Base-by-base conservation (phyloP, 2,888 invertebrate genomes). In the Bruchidius siliquastri region DNA sequence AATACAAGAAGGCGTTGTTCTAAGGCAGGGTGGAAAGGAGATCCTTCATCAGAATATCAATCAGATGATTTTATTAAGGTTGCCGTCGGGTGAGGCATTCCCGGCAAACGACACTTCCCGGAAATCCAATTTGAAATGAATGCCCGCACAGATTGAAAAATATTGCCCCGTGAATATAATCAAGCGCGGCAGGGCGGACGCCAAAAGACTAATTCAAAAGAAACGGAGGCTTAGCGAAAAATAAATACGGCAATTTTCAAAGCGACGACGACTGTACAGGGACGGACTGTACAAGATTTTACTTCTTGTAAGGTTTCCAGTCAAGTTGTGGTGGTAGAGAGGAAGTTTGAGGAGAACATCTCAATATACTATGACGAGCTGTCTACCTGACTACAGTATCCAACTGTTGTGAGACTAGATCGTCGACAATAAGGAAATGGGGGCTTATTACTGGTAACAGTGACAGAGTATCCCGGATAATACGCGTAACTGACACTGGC, bases 211-310 rank as follows among this genome's bases (percentile, higher is more conserved):
- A 82, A 83, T 83, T 81, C 79, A 80, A 80, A 82, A 82, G 76
- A 78, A 79, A 81, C 79, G 77, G 78, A 77, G 78, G 81, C 82
- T 80, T 76, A 80, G 81, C 77, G 79, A 77, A 80, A 81, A 81
- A 84, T 84, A 84, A 85, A 85, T 85, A 83, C 84, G 84, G 84
- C 85, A 85, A 85, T 86, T 85, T 84, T 81, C 80, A 80, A n/a
- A 79, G 79, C 80, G 80, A 79, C 49, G 49, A 49, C 49, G 49
- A 49, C 18, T 13, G 13, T 13, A 49, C 49, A 49, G 49, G 18
- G 49, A 49, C 49, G 49, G 49, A 18, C 49, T 49, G 10, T 1
- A 49, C 49, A 1, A 49, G 6, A 13, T 49, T 49, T 18, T 49
- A 30, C 49, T 13, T 49, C 49, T 49, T 13, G 13, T 13, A 30